Evolutionary conservation across 2,888 invertebrate species (phyloP).

Genomic region (Cryptus viduatorius): DNA sequence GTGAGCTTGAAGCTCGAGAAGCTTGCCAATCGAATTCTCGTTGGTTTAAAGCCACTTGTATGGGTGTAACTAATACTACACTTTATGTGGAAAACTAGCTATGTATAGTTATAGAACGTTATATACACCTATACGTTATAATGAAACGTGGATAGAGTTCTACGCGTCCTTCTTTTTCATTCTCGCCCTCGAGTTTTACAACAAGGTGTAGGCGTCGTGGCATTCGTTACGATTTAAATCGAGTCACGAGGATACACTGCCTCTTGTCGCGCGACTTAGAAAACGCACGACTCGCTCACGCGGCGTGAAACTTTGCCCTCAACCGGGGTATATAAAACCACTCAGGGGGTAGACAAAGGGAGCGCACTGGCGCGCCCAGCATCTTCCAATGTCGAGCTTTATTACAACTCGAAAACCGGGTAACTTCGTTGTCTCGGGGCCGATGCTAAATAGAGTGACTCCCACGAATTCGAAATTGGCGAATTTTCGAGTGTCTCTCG

Average conservation of each 20-base stretch:
- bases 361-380: slow-evolving; percentile 1
- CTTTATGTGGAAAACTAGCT: not conserved
- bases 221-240: slow-evolving; percentile 71
- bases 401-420: slow-evolving; percentile 23
- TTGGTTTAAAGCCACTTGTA: slow-evolving; percentile 6
- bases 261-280: not conserved
- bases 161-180: not conserved
- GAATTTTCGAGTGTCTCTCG: slow-evolving; percentile 1
- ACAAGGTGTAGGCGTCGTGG: slow-evolving; percentile 27
- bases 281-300: not conserved
- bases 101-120: not conserved
- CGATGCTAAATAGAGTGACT: slow-evolving; percentile 39
- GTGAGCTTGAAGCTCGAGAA: slow-evolving; percentile 65
- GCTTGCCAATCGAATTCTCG: slow-evolving; percentile 42
- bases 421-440: slow-evolving; percentile 54
- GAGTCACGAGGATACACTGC: slow-evolving; percentile 41
- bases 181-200: slow-evolving; percentile 55
- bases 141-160: not conserved
- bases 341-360: slow-evolving; percentile 34
- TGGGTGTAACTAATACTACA: slow-evolving; percentile 38
- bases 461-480: slow-evolving; percentile 48
- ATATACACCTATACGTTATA: not conserved
- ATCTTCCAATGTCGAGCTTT: slow-evolving; percentile 47
- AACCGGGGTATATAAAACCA: slow-evolving; percentile 10
- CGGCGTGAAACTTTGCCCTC: slow-evolving; percentile 12